phyloP scores from a whole-genome alignment of 2,888 invertebrate species.

The Cosmia pyralina region DNA sequence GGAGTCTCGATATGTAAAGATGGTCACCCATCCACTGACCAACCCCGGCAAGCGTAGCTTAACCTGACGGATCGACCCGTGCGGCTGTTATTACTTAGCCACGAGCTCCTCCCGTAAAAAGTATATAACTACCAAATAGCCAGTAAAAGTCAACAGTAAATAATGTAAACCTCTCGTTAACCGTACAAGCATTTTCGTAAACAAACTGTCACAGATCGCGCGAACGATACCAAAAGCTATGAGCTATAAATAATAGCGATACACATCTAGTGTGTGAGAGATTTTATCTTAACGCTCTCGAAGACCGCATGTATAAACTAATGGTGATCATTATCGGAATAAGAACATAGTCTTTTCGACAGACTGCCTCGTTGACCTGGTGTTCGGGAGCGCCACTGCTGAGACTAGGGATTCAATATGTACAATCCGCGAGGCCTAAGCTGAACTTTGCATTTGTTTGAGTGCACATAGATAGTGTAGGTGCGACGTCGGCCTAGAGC shows the following conservation, averaged over 20 bases:
- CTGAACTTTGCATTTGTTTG: no score
- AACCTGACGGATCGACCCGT: no score
- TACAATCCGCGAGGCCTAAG: no score
- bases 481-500: no score
- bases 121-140: not conserved
- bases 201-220: conserved; percentile 41
- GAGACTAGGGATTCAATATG: not conserved
- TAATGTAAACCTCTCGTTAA: conserved; percentile 7
- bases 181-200: conserved; percentile 30
- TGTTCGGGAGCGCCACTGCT: no score
- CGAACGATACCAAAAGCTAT: conserved; percentile 61
- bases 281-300: conserved; percentile 43
- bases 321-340: conserved; percentile 27
- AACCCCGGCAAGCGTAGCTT: no score
- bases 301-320: conserved; percentile 17
- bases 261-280: conserved; percentile 51
- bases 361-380: no score
- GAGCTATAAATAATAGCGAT: conserved; percentile 62
- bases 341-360: not conserved
- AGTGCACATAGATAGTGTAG: no score
- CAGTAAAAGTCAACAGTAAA: not conserved
- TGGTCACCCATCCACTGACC: no score
- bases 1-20: no score
- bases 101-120: no score
- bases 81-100: no score